Evolutionary conservation across 2,797 vertebrate species (phyloP).

Genomic region (Schizopygopsis pylzovi): DNA sequence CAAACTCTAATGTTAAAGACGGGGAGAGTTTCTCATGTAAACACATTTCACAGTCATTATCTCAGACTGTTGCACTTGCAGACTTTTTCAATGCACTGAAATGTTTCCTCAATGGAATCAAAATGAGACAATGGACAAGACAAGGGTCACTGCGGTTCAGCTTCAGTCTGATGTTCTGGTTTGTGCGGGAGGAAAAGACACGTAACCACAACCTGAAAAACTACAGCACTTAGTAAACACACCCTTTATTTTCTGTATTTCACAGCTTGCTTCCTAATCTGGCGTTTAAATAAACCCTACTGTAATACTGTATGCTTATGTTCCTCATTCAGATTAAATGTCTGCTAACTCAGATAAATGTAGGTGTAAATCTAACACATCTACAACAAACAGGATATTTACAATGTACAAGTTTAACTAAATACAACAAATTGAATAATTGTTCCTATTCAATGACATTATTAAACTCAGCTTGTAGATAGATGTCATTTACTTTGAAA

Average conservation of each 20-base stretch:
- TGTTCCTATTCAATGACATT: not conserved
- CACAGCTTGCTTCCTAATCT: not conserved
- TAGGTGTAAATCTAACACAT: not conserved
- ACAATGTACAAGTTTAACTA: not conserved
- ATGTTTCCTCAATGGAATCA: not conserved
- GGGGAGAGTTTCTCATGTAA: not conserved
- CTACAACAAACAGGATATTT: not conserved
- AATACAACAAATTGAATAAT: not conserved
- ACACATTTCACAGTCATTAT: constrained; percentile 5
- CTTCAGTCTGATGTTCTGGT: too few relatives aligned
- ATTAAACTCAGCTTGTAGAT: not conserved
- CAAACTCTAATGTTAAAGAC: not conserved
- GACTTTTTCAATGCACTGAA: not conserved
- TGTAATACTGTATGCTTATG: not conserved
- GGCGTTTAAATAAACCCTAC: not conserved
- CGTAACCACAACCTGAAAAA: not conserved
- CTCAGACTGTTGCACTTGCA: not conserved
- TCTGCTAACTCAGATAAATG: not conserved
- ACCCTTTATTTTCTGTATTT: not conserved
- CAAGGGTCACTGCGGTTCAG: not conserved
- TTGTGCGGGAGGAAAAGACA: not conserved
- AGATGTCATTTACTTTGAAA: not conserved
- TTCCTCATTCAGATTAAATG: not conserved
- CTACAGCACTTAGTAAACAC: not conserved
- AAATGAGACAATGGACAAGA: not conserved